These are phyloP conservation scores for Pseudoatta argentina DNA, from an alignment of 1,140 invertebrate genomes.

Conservation along the genomic window DNA sequence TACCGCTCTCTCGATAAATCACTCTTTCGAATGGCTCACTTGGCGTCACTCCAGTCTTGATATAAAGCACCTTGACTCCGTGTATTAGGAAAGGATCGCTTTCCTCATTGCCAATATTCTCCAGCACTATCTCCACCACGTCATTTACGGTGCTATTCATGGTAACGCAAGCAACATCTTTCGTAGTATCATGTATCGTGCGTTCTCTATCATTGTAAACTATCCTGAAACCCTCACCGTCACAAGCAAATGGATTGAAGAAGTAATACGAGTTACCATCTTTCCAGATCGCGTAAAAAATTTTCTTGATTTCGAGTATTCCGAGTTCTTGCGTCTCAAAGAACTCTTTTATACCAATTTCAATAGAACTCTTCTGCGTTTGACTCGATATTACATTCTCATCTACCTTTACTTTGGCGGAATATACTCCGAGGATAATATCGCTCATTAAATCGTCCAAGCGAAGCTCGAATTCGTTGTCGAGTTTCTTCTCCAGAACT, in stretches of 20 bases:
- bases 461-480: constrained; percentile 75
- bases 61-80: constrained; percentile 79
- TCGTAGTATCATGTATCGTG: not conserved
- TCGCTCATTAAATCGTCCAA: constrained; percentile 81
- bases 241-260: constrained; percentile 83
- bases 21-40: constrained; percentile 74
- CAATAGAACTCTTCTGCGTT: constrained; percentile 73
- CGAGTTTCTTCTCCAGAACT: constrained; percentile 77
- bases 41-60: constrained; percentile 74
- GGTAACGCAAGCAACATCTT: constrained; percentile 77
- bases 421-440: constrained; percentile 82
- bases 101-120: constrained; percentile 79
- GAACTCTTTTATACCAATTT: constrained; percentile 76
- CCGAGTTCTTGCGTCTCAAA: constrained; percentile 72
- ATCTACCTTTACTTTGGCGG: constrained; percentile 80
- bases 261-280: constrained; percentile 81
- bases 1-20: constrained; percentile 80
- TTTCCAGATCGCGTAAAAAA: constrained; percentile 83
- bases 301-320: constrained; percentile 81
- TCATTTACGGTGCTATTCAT: constrained; percentile 82
- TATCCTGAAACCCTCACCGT: constrained; percentile 79
- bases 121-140: constrained; percentile 77
- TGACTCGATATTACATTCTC: constrained; percentile 79
- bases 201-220: constrained; percentile 58
- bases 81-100: constrained; percentile 82